These are phyloP conservation scores for Aspidiotus rigidus DNA, from an alignment of 2,888 invertebrate species.

Conservation along the genomic window DNA sequence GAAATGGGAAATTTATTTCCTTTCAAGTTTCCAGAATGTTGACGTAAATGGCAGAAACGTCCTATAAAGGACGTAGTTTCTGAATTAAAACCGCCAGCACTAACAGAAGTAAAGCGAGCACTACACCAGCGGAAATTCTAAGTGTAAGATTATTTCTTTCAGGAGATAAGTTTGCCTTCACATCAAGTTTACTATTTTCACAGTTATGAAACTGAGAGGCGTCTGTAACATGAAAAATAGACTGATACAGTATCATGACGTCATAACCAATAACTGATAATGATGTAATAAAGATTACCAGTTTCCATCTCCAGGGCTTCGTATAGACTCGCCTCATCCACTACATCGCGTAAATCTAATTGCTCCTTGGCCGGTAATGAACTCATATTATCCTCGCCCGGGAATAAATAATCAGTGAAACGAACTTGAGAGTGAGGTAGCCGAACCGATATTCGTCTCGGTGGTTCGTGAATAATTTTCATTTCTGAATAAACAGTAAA, in stretches of 20 bases:
- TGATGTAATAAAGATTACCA: background rate
- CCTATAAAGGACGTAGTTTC: background rate
- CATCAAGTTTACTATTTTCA: background rate
- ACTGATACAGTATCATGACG: background rate
- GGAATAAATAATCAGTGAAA: slow-evolving; percentile 82
- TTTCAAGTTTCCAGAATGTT: background rate
- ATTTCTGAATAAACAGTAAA: slow-evolving; percentile 46
- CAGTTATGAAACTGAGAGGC: slow-evolving; percentile 23
- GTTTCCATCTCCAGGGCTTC: slow-evolving; percentile 28
- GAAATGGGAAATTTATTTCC: background rate
- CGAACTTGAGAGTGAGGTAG: slow-evolving; percentile 56
- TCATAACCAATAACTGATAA: background rate
- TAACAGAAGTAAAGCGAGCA: slow-evolving; percentile 13
- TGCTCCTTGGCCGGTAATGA: slow-evolving; percentile 26
- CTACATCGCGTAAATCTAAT: slow-evolving; percentile 10
- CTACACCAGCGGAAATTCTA: slow-evolving; percentile 8
- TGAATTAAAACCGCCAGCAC: slow-evolving; percentile 17
- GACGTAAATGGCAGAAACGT: background rate
- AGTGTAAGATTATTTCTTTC: background rate
- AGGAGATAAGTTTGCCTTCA: background rate
- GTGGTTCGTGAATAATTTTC: slow-evolving; percentile 79
- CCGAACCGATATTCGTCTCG: slow-evolving; percentile 71
- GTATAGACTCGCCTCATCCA: slow-evolving; percentile 13
- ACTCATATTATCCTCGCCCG: slow-evolving; percentile 55
- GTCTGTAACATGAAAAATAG: slow-evolving; percentile 8